Conservation (phyloP, 2,797 vertebrate species). For the Neosalanx taihuensis region DNA sequence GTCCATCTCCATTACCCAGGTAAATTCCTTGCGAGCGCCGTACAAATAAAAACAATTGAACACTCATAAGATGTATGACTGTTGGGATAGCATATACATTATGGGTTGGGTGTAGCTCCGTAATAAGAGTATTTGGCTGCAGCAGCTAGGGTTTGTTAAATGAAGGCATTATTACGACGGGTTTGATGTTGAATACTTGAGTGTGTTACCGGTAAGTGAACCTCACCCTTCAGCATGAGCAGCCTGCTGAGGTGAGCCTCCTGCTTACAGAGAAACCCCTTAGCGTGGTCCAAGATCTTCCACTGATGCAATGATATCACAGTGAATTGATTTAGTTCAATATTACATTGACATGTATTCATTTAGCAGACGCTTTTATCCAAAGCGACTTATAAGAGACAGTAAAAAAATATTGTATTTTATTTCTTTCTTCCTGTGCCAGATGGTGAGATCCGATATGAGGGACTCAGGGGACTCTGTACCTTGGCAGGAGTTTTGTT, state of each 20-base stretch:
- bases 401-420: too few relatives aligned
- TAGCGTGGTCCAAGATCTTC: slow-evolving; percentile 76
- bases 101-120: too few relatives aligned
- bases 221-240: slow-evolving; percentile 77
- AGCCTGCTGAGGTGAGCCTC: slow-evolving; percentile 72
- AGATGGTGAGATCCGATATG: too few relatives aligned
- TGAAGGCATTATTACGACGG: too few relatives aligned
- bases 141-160: too few relatives aligned
- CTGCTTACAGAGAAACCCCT: slow-evolving; percentile 72
- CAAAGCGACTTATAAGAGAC: too few relatives aligned
- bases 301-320: slow-evolving; percentile 56
- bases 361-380: too few relatives aligned
- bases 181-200: too few relatives aligned
- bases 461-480: slow-evolving; percentile 3
- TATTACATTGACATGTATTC: too few relatives aligned
- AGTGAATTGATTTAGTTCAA: background rate
- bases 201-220: background rate
- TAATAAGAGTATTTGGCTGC: too few relatives aligned
- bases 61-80: too few relatives aligned
- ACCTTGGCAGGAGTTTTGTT: slow-evolving; percentile 71
- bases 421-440: background rate
- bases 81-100: too few relatives aligned
- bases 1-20: slow-evolving; percentile 63
- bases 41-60: slow-evolving; percentile 33
- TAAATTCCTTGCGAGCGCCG: slow-evolving; percentile 52